Evolutionary conservation across 2,113 vertebrate genomes (phyloP).

Genomic region (Agapornis roseicollis): DNA sequence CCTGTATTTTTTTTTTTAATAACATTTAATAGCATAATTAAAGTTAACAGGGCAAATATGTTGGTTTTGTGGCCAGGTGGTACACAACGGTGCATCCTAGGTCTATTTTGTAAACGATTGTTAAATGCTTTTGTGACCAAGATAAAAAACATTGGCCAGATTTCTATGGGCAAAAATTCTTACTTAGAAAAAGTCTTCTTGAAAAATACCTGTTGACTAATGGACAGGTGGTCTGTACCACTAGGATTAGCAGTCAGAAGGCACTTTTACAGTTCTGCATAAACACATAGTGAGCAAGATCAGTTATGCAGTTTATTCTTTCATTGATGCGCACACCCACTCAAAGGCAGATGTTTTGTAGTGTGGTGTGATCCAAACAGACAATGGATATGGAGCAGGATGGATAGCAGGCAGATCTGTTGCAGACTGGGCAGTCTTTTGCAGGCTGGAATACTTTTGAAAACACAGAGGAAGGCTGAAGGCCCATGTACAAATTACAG

Average conservation of each 20-base stretch:
- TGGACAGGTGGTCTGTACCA: not conserved
- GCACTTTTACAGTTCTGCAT: not conserved
- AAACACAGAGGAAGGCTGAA: not conserved
- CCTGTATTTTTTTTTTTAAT: slow-evolving; percentile 5
- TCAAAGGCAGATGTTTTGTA: not conserved
- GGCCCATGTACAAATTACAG: not conserved
- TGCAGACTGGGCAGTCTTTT: not conserved
- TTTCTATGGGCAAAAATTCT: not conserved
- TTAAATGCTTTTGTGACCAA: not conserved
- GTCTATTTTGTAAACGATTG: not conserved
- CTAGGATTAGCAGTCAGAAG: not conserved
- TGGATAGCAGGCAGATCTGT: no score
- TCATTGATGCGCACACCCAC: not conserved
- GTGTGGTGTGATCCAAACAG: not conserved
- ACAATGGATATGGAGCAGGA: not conserved
- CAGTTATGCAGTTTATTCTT: not conserved
- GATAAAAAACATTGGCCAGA: not conserved
- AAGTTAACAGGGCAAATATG: not conserved
- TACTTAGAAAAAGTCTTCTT: not conserved
- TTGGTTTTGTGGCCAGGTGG: not conserved
- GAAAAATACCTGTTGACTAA: not conserved
- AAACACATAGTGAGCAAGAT: not conserved
- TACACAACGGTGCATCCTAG: not conserved
- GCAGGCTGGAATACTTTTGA: not conserved
- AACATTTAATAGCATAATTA: not conserved